Evolutionary conservation across 2,888 invertebrate species (phyloP).

Genomic region (Muschampia plurimacula): DNA sequence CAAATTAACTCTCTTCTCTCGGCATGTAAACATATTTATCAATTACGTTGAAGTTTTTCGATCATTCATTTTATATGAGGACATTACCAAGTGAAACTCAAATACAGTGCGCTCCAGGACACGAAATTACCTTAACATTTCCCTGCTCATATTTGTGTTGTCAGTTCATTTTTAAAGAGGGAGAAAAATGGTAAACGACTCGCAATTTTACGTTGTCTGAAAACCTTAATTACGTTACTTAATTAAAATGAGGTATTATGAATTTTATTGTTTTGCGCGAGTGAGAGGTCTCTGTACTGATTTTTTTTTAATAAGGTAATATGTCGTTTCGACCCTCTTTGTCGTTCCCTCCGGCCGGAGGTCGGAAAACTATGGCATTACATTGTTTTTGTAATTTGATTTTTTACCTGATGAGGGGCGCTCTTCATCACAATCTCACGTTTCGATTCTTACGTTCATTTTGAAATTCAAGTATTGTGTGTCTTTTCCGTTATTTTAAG

Average conservation of each 20-base stretch:
- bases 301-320: constrained; percentile 59
- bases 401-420: neutral
- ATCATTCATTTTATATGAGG: constrained; percentile 41
- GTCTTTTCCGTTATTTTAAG: neutral
- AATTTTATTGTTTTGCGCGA: constrained; percentile 17
- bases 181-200: constrained; percentile 27
- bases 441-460: neutral
- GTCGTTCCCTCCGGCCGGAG: neutral
- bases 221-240: constrained; percentile 30
- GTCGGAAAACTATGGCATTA: neutral
- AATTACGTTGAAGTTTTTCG: constrained; percentile 29
- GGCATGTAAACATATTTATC: constrained; percentile 23
- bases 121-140: constrained; percentile 35
- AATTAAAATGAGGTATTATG: constrained; percentile 23
- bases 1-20: constrained; percentile 20
- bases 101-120: constrained; percentile 21
- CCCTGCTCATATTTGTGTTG: constrained; percentile 36
- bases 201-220: constrained; percentile 18
- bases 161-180: constrained; percentile 26
- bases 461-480: neutral
- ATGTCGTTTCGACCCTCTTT: constrained; percentile 41
- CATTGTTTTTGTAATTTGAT: constrained; percentile 9
- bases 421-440: neutral
- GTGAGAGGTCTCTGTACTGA: constrained; percentile 26
- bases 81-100: constrained; percentile 27